Evolutionary conservation across 2,888 invertebrate genomes (phyloP).

Genomic region (Fabriciana adippe): DNA sequence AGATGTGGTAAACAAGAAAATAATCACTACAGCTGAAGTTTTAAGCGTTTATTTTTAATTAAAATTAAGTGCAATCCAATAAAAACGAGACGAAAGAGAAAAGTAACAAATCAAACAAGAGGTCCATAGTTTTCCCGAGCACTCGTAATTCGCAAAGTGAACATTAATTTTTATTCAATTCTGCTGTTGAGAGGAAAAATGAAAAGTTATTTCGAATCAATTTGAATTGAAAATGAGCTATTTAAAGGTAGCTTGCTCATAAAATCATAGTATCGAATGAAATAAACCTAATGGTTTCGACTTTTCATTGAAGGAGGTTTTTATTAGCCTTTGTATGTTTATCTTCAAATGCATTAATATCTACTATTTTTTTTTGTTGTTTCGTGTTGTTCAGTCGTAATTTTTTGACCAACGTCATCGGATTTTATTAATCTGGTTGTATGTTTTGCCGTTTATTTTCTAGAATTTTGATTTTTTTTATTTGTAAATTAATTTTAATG

Average conservation of each 20-base stretch:
- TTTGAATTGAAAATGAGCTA: slow-evolving; percentile 40
- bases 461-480: too few relatives aligned
- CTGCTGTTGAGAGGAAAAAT: slow-evolving; percentile 26
- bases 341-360: neutral
- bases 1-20: slow-evolving; percentile 10
- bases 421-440: too few relatives aligned
- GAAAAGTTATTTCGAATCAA: slow-evolving; percentile 32
- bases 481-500: too few relatives aligned
- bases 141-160: slow-evolving; percentile 30
- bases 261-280: slow-evolving; percentile 6
- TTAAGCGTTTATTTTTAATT: slow-evolving; percentile 19
- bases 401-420: too few relatives aligned
- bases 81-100: slow-evolving; percentile 14
- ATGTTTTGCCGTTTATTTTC: too few relatives aligned
- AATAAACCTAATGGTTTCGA: slow-evolving; percentile 6
- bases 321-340: neutral
- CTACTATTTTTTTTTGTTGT: too few relatives aligned
- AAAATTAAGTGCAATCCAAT: slow-evolving; percentile 22
- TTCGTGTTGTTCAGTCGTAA: too few relatives aligned
- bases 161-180: slow-evolving; percentile 35
- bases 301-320: neutral
- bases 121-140: slow-evolving; percentile 24
- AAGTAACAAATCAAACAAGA: slow-evolving; percentile 18
- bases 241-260: slow-evolving; percentile 26
- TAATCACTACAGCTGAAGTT: slow-evolving; percentile 13